Evolutionary conservation across 1,140 invertebrate species (phyloP).

Genomic region (Belonocnema kinseyi): DNA sequence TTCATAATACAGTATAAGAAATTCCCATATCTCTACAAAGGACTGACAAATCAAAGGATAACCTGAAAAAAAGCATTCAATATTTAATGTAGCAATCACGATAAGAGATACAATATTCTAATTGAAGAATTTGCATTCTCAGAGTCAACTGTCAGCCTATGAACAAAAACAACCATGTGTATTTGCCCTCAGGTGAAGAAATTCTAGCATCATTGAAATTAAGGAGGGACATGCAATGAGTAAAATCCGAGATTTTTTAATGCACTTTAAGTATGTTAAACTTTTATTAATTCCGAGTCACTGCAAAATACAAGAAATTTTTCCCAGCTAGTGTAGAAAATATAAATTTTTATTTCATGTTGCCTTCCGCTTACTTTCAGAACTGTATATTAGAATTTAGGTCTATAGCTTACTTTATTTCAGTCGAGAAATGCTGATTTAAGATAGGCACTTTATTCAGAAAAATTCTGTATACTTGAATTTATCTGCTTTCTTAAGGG

Average conservation of each 20-base stretch:
- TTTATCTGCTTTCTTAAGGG: too few species aligned
- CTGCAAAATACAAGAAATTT: too few species aligned
- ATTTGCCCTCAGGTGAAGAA: slow-evolving; percentile 79
- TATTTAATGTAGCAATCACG: neutral
- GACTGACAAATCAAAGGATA: slow-evolving; percentile 97
- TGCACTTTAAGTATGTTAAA: neutral
- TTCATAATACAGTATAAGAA: slow-evolving; percentile 98
- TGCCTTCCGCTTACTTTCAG: too few species aligned
- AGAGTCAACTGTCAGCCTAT: slow-evolving; percentile 79
- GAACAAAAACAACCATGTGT: slow-evolving; percentile 58
- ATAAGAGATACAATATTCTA: neutral
- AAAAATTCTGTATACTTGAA: too few species aligned
- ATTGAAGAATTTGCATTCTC: slow-evolving; percentile 61
- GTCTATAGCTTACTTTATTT: too few species aligned
- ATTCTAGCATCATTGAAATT: slow-evolving; percentile 75
- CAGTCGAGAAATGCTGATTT: too few species aligned
- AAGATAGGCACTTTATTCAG: too few species aligned
- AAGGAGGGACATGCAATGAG: too few species aligned
- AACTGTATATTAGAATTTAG: too few species aligned
- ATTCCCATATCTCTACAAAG: slow-evolving; percentile 99
- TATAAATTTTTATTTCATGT: too few species aligned
- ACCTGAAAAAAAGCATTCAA: slow-evolving; percentile 82
- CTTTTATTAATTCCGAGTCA: neutral
- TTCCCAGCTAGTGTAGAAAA: too few species aligned
- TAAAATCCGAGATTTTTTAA: too few species aligned